Evolutionary conservation across 2,797 vertebrate species (phyloP), one percentile per base, ranked within the genome.

Genomic region (Podargus strigoides): DNA sequence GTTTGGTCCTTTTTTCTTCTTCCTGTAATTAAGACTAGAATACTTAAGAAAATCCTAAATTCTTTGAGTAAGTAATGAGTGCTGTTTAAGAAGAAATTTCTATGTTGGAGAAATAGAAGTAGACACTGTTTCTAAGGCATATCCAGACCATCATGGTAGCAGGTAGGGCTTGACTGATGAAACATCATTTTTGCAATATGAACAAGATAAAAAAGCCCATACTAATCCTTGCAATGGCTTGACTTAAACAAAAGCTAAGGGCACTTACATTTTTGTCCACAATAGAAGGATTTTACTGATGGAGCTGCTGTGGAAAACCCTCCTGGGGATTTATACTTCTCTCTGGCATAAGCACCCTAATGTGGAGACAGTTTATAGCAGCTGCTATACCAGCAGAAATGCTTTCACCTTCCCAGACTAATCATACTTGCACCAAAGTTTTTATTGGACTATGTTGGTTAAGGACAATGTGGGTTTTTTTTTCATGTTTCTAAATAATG

Each of bases 261-360:
- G 17, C 30, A 39, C 39, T 78, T 83, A 23, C 30, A 49, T 74
- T 89, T 89, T 75, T 94, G 49, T 72, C 42, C 36, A n/a, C 68
- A 87, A 60, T n/a, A 77, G 72, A 78, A 83, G 69, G 75, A 68
- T 94, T 94, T 89, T 95, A 60, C 56, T 87, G 64, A 49, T 85
- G 67, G 64, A 92, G 53, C 81, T 96, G 87, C 78, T 83, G 15
- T 80, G 72, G 62, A 60, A 80, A 87, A 72, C 20, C 9, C 12
- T 93, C 80, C 30, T 75, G 69, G n/a, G 85, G 66, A 49, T 91
- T 92, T 87, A 53, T 41, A 27, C 41, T 79, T 82, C 37, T 77
- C 30, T 72, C 42, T 91, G 85, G 80, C 62, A 66, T 58, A 73
- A 75, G 87, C 49, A 64, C 56, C 72, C 64, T 49, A 46, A 36